phyloP scores from a whole-genome alignment of 2,888 invertebrate genomes.

The Xestoiulus laeticollis region DNA sequence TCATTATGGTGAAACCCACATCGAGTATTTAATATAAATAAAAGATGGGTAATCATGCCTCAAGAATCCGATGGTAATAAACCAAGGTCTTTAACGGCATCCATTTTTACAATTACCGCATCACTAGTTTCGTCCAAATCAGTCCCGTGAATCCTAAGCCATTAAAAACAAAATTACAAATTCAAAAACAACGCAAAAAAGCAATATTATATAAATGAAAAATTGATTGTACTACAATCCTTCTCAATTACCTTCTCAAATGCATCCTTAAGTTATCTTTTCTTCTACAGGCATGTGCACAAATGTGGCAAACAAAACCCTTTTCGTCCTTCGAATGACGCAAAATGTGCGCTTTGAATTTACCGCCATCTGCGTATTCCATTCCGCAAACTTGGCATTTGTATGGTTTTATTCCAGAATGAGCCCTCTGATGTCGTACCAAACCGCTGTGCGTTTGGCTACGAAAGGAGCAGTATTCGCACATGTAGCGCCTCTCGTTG shows the following conservation, averaged over 20 bases:
- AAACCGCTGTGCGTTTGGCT: constrained; percentile 50
- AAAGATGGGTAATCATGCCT: background rate
- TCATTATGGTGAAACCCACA: too few relatives aligned
- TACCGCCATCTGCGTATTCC: constrained; percentile 60
- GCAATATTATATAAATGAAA: too few relatives aligned
- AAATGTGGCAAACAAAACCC: background rate
- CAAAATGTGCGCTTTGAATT: constrained; percentile 60
- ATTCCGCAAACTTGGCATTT: constrained; percentile 59
- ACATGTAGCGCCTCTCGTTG: constrained; percentile 57
- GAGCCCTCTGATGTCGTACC: constrained; percentile 56
- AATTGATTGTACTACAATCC: background rate
- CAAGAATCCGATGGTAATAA: too few relatives aligned
- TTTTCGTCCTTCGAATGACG: constrained; percentile 57
- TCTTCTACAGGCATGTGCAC: too few relatives aligned
- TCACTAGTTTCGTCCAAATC: too few relatives aligned
- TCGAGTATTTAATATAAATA: too few relatives aligned
- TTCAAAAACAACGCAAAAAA: too few relatives aligned
- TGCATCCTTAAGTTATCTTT: background rate
- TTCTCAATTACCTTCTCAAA: background rate
- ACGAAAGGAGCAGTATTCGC: constrained; percentile 47
- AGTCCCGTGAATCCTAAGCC: too few relatives aligned
- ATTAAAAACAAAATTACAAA: too few relatives aligned
- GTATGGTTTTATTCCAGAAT: constrained; percentile 59
- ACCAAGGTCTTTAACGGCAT: too few relatives aligned
- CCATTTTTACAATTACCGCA: too few relatives aligned